Base-by-base conservation (phyloP, 1,140 invertebrate genomes). In the Eciton burchellii region DNA sequence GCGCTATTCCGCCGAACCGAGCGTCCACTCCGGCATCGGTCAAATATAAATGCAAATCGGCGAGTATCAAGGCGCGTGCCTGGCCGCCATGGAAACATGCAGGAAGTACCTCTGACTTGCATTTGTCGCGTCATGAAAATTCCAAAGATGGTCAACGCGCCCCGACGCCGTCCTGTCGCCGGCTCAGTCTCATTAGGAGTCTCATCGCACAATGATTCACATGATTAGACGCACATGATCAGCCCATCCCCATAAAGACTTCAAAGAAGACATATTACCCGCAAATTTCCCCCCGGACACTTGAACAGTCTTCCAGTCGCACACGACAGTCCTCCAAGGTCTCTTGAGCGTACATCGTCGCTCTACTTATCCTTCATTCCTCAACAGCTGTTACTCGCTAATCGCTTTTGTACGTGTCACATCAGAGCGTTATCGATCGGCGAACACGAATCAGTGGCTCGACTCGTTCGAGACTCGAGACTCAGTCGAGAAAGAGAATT, bases 11-110 rank as follows among this genome's bases (percentile, higher is more conserved):
- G 66, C 35, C n/a, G 52, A 57, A 43, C 35, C 56, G 9, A 41
- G 68, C 68, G 60, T 65, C 43, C 74, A 5, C 74, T 21, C 66
- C 47, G 47, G 41, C 45, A 12, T 62, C 63, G 19, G 76, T 81
- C 82, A 84, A 88, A 88, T 88, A 76, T 84, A 87, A 88, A 88
- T 88, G 85, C 85, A 88, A 88, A 88, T 88, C 54, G 63, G 54
- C 56, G 81, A 87, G 76, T 82, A 84, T 47, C 65, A 52, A 12
- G 82, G 76, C 59, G 49, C 5, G 21, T 35, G 60, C 21, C 19
- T 49, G 21, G 68, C 85, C 62, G 84, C 83, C 79, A 83, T 71
- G 70, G 47, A n/a, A n/a, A n/a, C n/a, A 79, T 29, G 68, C 54
- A 16, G 24, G 63, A 54, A 65, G 29, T 26, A 66, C 57, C 8